Base-by-base conservation (phyloP, 2,797 vertebrate species). In the Alauda arvensis region DNA sequence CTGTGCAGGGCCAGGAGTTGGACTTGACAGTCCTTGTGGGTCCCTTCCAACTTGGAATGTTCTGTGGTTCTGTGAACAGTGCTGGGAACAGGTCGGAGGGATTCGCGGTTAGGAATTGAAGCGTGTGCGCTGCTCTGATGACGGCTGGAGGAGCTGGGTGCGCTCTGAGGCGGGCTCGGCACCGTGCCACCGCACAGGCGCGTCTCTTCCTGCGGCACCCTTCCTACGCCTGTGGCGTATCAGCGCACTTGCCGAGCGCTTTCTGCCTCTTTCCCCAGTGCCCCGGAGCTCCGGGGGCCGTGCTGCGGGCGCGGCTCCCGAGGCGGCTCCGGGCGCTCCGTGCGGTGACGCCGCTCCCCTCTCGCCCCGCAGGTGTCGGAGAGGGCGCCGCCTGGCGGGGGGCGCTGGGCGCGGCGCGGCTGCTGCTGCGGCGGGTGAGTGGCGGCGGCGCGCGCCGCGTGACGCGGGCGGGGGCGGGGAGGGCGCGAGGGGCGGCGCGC, bases 201-300 rank as follows among this genome's bases (percentile, higher is more conserved):
- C 0, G 24, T 17, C 33, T 25, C 16, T 34, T 33, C 26, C 59
- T 5, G 51, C 8, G 5, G 25, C 26, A 8, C 26, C 43, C 29
- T 20, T 43, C 16, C 49, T 29, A 45, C 29, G 63, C 31, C 23
- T 5, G 15, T 3, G 28, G 29, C 24, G 1, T 8, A 20, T 3
- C 33, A 0, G 26, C 18, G 1, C 14, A 0, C 10, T 37, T n/a
- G 20, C 33, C 52, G 18, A 40, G 55, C 33, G 3, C 42, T 45
- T 9, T 6, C 6, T 14, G 29, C 53, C 52, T 8, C 7, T 3
- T 17, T 46, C 25, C 33, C 28, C 39, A 1, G 20, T 4, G 40
- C 6, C 63, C 21, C 42, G 39, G n/a, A 8, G 65, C 37, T 1
- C 8, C 9, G 46, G 28, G 37, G 26, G 37, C 60, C 45, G 79